A percentile compares a stretch with the other conserved stretches of the same genome.
phyloP scores from a whole-genome alignment of 2,113 vertebrate genomes.

The Dissostichus mawsoni region DNA sequence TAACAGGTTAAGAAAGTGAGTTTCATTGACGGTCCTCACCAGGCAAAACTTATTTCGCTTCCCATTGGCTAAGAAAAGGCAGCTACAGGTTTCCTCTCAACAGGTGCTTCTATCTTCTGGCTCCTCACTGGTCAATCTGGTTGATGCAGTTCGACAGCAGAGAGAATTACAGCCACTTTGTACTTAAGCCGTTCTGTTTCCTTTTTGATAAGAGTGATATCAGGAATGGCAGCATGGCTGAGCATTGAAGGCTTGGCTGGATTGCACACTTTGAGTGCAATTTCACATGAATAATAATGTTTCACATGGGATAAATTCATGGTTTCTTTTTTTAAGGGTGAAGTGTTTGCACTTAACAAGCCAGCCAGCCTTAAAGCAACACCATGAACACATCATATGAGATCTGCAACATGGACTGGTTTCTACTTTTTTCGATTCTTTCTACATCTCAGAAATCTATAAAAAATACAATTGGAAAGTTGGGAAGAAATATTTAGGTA shows the following conservation, averaged over 20 bases:
- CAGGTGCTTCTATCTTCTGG: background rate
- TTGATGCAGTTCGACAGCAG: background rate
- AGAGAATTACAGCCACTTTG: background rate
- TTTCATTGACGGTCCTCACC: conserved; percentile 4
- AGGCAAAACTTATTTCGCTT: background rate
- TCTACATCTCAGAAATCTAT: background rate
- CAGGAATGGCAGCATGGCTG: background rate
- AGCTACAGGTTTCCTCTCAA: background rate
- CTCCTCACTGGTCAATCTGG: conserved; percentile 1
- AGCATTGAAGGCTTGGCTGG: background rate
- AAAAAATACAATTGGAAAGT: background rate
- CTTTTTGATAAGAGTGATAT: conserved; percentile 13
- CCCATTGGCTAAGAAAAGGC: conserved; percentile 3
- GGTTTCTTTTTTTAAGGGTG: background rate
- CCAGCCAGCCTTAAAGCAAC: background rate
- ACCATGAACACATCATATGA: background rate
- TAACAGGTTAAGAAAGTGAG: background rate
- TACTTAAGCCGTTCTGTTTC: conserved; percentile 8
- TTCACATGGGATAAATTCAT: background rate
- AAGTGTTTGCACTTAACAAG: conserved; percentile 12
- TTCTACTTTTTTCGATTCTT: background rate
- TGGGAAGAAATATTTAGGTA: background rate
- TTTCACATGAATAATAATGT: background rate
- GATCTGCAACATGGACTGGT: background rate
- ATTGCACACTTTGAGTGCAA: too few species aligned